Evolutionary conservation across 2,888 invertebrate species (phyloP).

Genomic region (Cerceris rybyensis): DNA sequence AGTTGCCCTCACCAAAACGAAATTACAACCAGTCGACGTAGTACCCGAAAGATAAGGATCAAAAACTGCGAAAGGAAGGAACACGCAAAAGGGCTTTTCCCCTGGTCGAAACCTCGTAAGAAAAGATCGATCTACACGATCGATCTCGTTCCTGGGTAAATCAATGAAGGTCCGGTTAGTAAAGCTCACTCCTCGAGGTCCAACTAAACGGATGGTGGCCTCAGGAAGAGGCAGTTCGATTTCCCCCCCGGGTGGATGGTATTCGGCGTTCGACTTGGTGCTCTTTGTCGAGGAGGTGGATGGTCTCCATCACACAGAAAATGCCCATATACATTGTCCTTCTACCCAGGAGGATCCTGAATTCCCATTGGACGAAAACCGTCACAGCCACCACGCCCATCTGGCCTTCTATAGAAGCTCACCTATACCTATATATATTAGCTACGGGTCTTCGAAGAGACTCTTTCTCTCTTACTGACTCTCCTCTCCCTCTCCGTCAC

Average conservation of each 20-base stretch:
- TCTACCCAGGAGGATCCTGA: conserved; percentile 76
- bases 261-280: conserved; percentile 72
- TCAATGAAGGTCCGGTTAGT: background rate
- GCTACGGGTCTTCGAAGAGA: conserved; percentile 55
- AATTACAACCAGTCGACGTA: too few species aligned
- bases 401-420: conserved; percentile 69
- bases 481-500: conserved; percentile 29
- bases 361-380: conserved; percentile 80
- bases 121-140: background rate
- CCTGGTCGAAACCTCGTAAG: too few species aligned
- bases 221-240: conserved; percentile 56
- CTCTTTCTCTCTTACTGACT: conserved; percentile 44
- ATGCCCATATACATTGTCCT: conserved; percentile 78
- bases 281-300: conserved; percentile 69
- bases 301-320: conserved; percentile 68
- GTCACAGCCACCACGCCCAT: conserved; percentile 78
- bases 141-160: background rate
- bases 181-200: background rate
- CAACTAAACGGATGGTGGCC: conserved; percentile 14
- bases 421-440: conserved; percentile 60
- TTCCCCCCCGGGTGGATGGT: conserved; percentile 50
- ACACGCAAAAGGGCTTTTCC: too few species aligned
- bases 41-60: too few species aligned
- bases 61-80: too few species aligned
- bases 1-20: too few species aligned